Percentiles rank a stretch among this genome's conserved stretches.
phyloP scores from a whole-genome alignment of 2,797 vertebrate species.

The Smutsia gigantea region DNA sequence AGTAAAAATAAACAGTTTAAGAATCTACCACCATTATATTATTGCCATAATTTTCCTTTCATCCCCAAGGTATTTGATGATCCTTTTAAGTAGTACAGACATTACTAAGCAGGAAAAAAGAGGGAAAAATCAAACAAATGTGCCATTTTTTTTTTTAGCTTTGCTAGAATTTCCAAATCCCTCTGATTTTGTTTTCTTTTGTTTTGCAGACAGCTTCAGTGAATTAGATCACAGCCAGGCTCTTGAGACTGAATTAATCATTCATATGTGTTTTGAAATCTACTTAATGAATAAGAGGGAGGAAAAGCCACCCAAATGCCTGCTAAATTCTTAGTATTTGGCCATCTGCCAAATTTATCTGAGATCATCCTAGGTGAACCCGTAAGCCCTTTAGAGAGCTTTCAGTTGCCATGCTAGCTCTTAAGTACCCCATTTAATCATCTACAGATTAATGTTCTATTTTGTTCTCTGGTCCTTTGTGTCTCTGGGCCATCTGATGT shows the following conservation, averaged over 20 bases:
- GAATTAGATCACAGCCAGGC: slow-evolving; percentile 56
- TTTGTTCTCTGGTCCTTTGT: slow-evolving; percentile 56
- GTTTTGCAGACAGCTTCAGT: not conserved
- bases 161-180: slow-evolving; percentile 3
- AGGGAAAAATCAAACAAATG: slow-evolving; percentile 44
- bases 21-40: not conserved
- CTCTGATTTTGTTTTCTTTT: slow-evolving; percentile 54
- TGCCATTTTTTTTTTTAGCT: slow-evolving; percentile 14
- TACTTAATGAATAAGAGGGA: slow-evolving; percentile 22
- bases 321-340: slow-evolving; percentile 47
- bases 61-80: not conserved
- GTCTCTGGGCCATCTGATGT: slow-evolving; percentile 14
- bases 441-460: not conserved
- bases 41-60: not conserved
- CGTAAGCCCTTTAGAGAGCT: not conserved
- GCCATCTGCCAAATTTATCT: slow-evolving; percentile 35
- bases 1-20: not conserved
- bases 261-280: slow-evolving; percentile 60
- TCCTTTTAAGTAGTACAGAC: not conserved
- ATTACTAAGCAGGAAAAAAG: not conserved
- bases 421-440: slow-evolving; percentile 28
- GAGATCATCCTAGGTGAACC: slow-evolving; percentile 37
- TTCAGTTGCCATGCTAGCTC: slow-evolving; percentile 16
- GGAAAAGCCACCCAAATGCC: not conserved
- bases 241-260: slow-evolving; percentile 72